Conservation (phyloP, 2,113 vertebrate genomes). For the Acinonyx jubatus region DNA sequence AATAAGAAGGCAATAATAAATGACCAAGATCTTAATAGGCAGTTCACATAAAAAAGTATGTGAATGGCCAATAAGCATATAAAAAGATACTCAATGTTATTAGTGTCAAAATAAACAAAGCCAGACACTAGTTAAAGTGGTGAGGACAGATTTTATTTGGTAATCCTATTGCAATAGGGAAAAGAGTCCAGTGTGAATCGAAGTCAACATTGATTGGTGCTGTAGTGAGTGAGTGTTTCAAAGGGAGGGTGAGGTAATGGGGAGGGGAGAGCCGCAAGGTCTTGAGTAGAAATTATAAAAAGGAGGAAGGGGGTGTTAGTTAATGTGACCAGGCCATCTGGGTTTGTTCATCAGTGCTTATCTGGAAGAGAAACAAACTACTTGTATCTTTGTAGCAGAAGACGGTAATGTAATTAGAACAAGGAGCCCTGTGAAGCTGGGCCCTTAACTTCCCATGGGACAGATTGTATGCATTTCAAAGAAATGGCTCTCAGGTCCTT, state of each 20-base stretch:
- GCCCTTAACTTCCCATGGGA: neutral
- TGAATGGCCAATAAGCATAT: neutral
- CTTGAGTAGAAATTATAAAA: neutral
- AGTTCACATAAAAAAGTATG: neutral
- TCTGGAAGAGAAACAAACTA: neutral
- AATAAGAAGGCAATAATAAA: neutral
- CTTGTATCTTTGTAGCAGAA: neutral
- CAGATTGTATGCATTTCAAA: neutral
- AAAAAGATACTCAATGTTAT: neutral
- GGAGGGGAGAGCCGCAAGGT: fast-evolving
- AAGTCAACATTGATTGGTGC: too few relatives aligned
- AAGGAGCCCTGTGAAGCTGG: neutral
- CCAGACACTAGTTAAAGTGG: too few relatives aligned
- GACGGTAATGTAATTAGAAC: neutral
- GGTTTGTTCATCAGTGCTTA: neutral
- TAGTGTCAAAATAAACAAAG: neutral
- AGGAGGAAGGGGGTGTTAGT: neutral
- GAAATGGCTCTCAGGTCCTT: neutral
- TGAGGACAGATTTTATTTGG: neutral
- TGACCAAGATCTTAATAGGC: neutral
- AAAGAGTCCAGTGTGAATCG: neutral
- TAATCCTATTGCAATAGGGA: neutral
- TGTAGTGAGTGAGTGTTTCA: neutral
- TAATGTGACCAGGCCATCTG: neutral
- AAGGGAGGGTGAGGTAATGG: neutral